Base-by-base conservation (phyloP, 2,888 invertebrate genomes). In the Pollenia angustigena region DNA sequence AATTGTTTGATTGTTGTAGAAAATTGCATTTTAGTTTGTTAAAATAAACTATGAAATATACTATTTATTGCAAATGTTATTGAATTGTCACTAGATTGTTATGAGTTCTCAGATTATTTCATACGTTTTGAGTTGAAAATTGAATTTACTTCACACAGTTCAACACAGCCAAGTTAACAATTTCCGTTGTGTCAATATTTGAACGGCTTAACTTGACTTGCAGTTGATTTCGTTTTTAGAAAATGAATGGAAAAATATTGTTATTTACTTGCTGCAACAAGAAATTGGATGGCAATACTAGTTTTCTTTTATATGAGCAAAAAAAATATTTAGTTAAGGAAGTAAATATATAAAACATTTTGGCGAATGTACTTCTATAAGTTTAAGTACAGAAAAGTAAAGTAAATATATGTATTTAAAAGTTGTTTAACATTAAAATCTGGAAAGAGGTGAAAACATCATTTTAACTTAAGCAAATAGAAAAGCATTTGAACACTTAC, bases 111-210 rank as follows among this genome's bases (percentile, higher is more conserved):
- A 50, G 52, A 85, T 85, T 81, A 68, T 50, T 68, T 11, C 9
- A 16, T 32, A 4, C 46, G 18, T 66, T 66, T 81, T 32, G 6
- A 32, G 32, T 32, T 32, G 32, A 32, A 32, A 32, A 32, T 32
- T 32, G 32, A 32, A 42, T 18, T 68, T 75, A 75, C 46, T 54
- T 32, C 40, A 58, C 46, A 46, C 62, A 44, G 12, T 72, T 72
- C 78, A 80, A 72, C 81, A 87, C 81, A 87, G 83, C 81, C 87
- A 87, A 87, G 83, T 84, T 87, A 87, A 87, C 84, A 83, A 87
- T 87, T 87, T 87, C 87, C 87, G 87, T 81, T 83, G 54, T 81
- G 83, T 81, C 86, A 83, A 86, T 80, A 69, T 66, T 72, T 80
- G 18, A 52, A 58, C 66, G 46, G 18, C 66, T 60, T 69, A 48